Evolutionary conservation across 1,140 invertebrate genomes (phyloP).

Genomic region (Anastrepha ludens): DNA sequence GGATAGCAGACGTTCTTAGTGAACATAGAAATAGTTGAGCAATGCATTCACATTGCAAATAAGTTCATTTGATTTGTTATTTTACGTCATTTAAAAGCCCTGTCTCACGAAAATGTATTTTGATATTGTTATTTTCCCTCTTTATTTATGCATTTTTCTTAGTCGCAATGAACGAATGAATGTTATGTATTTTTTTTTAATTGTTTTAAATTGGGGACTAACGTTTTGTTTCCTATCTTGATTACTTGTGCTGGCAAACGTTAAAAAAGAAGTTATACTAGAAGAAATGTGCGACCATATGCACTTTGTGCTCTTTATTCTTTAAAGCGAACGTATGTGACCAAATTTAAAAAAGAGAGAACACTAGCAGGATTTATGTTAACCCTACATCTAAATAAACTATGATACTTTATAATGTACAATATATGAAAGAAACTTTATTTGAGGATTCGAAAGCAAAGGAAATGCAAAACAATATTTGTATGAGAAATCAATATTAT

Average conservation of each 20-base stretch:
- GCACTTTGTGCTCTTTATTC: not conserved
- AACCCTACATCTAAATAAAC: not conserved
- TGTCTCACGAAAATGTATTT: conserved; percentile 11
- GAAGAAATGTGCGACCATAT: not conserved
- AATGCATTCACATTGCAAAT: not conserved
- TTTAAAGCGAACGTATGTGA: not conserved
- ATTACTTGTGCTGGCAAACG: conserved; percentile 36
- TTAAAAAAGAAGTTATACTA: not conserved
- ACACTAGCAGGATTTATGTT: conserved; percentile 8
- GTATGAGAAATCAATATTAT: conserved; percentile 28
- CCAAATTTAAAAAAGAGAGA: not conserved
- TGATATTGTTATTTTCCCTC: conserved; percentile 13
- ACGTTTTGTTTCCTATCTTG: conserved; percentile 33
- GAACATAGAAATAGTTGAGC: not conserved
- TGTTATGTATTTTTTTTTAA: conserved; percentile 11
- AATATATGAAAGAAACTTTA: not conserved
- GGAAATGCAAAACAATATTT: conserved; percentile 20
- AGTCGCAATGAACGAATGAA: not conserved
- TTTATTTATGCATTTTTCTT: conserved; percentile 16
- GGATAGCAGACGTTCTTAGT: not conserved
- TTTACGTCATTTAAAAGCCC: not conserved
- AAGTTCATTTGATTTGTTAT: not conserved
- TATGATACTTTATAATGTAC: not conserved
- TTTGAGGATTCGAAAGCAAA: conserved; percentile 5
- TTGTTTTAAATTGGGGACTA: conserved; percentile 50